Evolutionary conservation across 2,888 invertebrate species (phyloP).

Genomic region (Rhabditoides inermis): DNA sequence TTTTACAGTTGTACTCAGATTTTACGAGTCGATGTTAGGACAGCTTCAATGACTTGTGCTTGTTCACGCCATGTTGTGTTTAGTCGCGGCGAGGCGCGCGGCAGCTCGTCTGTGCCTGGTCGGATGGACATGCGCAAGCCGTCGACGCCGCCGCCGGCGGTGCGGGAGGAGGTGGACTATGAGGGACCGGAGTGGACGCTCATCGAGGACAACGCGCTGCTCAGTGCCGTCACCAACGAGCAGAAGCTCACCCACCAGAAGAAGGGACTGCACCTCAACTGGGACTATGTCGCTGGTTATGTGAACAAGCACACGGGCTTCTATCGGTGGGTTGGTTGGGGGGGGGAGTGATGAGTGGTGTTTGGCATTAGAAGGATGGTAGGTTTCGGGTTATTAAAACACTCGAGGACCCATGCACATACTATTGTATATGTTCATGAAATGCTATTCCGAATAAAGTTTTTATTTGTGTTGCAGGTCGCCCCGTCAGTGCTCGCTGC

Average conservation of each 20-base stretch:
- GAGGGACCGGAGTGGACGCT: constrained; percentile 77
- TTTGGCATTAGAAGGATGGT: neutral
- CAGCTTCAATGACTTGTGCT: too few relatives aligned
- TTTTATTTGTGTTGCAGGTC: constrained; percentile 65
- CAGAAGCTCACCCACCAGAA: constrained; percentile 59
- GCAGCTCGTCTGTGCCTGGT: too few relatives aligned
- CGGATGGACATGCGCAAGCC: constrained; percentile 9
- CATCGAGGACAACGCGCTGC: constrained; percentile 78
- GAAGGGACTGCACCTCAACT: constrained; percentile 81
- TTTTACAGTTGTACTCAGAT: too few relatives aligned
- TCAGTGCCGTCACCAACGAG: constrained; percentile 60
- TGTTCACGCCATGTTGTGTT: too few relatives aligned
- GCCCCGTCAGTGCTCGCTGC: constrained; percentile 78
- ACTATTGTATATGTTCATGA: neutral
- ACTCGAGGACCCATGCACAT: neutral
- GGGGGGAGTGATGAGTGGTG: neutral
- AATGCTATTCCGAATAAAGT: neutral
- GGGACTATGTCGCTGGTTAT: constrained; percentile 86
- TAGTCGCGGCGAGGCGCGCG: too few relatives aligned
- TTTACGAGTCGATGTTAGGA: too few relatives aligned
- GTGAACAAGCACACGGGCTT: constrained; percentile 70
- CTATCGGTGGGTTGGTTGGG: constrained; percentile 32
- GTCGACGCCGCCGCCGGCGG: constrained; percentile 17
- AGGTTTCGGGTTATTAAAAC: neutral
- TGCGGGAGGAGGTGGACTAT: constrained; percentile 19